Evolutionary conservation across 2,888 invertebrate genomes (phyloP).

Genomic region (Eucera pruinosa): DNA sequence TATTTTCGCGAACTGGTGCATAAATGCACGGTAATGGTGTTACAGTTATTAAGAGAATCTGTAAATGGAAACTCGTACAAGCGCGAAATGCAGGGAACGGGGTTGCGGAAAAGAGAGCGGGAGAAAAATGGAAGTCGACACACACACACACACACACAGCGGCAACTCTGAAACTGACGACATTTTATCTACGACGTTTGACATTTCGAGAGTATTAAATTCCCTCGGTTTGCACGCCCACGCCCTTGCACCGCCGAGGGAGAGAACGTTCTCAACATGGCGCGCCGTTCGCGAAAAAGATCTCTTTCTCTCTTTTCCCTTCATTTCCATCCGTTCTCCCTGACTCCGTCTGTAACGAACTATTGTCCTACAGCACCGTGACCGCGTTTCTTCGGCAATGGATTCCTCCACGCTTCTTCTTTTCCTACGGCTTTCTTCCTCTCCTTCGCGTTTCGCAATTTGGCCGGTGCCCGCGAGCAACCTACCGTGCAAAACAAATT

Average conservation of each 20-base stretch:
- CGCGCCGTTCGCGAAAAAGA: slow-evolving; percentile 62
- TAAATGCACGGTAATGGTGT: too few species aligned
- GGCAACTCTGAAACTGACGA: slow-evolving; percentile 48
- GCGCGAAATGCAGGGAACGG: slow-evolving; percentile 1
- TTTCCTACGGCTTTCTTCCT: background rate
- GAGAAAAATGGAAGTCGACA: slow-evolving; percentile 13
- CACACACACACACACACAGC: slow-evolving; percentile 17
- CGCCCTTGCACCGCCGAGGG: slow-evolving; percentile 63
- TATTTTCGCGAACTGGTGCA: background rate
- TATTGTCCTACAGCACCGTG: slow-evolving; percentile 64
- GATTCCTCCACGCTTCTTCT: slow-evolving; percentile 45
- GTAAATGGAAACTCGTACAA: background rate
- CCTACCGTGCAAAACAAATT: slow-evolving; percentile 44
- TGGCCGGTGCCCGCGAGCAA: background rate
- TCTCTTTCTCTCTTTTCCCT: slow-evolving; percentile 19
- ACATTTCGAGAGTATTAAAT: slow-evolving; percentile 78
- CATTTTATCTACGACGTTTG: slow-evolving; percentile 78
- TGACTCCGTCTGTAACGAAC: slow-evolving; percentile 63
- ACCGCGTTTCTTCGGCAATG: slow-evolving; percentile 66
- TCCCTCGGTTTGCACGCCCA: slow-evolving; percentile 67
- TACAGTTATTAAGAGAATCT: background rate
- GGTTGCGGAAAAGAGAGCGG: slow-evolving; percentile 33
- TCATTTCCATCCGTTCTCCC: slow-evolving; percentile 6
- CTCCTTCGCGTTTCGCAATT: slow-evolving; percentile 34
- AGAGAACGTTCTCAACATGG: slow-evolving; percentile 65